A percentile compares a stretch with the other conserved stretches of the same genome.
phyloP scores from a whole-genome alignment of 2,113 vertebrate genomes.

The Brachyistius frenatus region DNA sequence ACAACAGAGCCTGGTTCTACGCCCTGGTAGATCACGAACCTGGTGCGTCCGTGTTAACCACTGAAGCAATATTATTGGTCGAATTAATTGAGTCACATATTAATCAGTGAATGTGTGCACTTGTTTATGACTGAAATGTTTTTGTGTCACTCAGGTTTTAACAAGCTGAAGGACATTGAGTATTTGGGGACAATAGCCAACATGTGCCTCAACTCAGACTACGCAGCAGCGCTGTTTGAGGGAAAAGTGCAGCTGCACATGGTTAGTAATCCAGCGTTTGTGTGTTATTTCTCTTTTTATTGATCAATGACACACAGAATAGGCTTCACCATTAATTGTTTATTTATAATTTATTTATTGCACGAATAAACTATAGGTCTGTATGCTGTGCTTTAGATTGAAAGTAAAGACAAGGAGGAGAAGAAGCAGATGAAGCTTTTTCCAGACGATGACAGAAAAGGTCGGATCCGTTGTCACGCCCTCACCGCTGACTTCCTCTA shows the following conservation, averaged over 20 bases:
- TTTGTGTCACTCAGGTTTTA: constrained; percentile 83
- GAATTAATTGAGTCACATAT: neutral
- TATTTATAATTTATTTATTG: too few species aligned
- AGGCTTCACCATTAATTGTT: neutral
- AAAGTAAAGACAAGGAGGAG: constrained; percentile 88
- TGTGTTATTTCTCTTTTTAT: neutral
- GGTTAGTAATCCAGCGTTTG: constrained; percentile 83
- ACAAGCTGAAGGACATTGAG: constrained; percentile 93
- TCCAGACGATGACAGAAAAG: constrained; percentile 90
- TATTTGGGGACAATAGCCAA: constrained; percentile 94
- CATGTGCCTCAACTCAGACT: constrained; percentile 94
- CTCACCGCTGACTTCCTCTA: constrained; percentile 95
- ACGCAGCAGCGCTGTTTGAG: constrained; percentile 95
- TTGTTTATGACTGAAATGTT: neutral
- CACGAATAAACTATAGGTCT: neutral
- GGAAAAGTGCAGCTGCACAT: constrained; percentile 96
- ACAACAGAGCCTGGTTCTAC: constrained; percentile 99
- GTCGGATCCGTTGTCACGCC: constrained; percentile 91
- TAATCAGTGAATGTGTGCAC: neutral
- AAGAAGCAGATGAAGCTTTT: constrained; percentile 95
- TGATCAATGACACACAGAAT: neutral
- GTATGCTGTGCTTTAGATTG: constrained; percentile 86
- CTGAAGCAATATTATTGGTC: neutral
- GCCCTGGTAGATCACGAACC: constrained; percentile 85
- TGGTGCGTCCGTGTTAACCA: constrained; percentile 50